Evolutionary conservation across 2,888 invertebrate genomes (phyloP).

Genomic region (Molanna angustata): DNA sequence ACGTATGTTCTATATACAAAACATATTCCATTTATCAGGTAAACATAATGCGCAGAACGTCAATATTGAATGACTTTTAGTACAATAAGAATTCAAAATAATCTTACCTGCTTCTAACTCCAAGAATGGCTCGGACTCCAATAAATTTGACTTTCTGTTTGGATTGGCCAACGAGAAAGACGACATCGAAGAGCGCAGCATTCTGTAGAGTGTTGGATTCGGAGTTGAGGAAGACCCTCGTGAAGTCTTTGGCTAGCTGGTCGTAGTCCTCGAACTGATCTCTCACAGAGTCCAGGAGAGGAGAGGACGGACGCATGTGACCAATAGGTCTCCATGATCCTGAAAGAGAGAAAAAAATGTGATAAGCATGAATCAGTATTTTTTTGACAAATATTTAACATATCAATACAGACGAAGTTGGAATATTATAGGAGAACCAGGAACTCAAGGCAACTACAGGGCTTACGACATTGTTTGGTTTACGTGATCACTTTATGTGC

Average conservation of each 20-base stretch:
- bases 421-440: no score
- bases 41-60: no score
- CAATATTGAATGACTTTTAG: no score
- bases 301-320: conserved; percentile 92
- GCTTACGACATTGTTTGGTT: no score
- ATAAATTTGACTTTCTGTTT: conserved; percentile 89
- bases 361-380: not conserved
- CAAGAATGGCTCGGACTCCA: conserved; percentile 87
- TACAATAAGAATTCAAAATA: no score
- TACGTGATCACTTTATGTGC: no score
- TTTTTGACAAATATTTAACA: not conserved
- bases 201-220: conserved; percentile 76
- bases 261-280: conserved; percentile 95
- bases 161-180: conserved; percentile 87
- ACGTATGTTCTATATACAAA: no score
- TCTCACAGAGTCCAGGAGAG: conserved; percentile 85
- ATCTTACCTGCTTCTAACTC: conserved; percentile 80
- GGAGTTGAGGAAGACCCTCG: conserved; percentile 81
- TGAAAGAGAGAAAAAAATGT: conserved; percentile 34
- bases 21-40: no score
- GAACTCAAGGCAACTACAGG: no score
- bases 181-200: conserved; percentile 84
- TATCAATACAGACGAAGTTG: no score
- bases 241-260: conserved; percentile 90
- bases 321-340: conserved; percentile 93